Base-by-base conservation (phyloP, 2,797 vertebrate species). In the Parambassis ranga region DNA sequence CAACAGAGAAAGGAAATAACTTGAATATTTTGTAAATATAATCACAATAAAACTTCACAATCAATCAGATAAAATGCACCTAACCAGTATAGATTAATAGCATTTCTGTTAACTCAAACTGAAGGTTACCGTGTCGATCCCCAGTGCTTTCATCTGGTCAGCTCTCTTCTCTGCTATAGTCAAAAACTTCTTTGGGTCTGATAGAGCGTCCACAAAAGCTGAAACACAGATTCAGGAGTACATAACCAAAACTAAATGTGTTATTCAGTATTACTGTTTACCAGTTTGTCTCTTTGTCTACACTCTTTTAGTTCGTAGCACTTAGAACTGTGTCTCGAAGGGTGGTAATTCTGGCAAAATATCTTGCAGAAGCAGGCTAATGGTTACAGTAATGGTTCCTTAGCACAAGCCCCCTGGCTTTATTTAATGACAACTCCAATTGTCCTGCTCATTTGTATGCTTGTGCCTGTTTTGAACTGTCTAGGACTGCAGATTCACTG, bases 141-240 rank as follows among this genome's bases (percentile, higher is more conserved):
- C 97, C 89, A 99, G 92, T 0, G 98, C 98, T 86, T 97, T 96
- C 97, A 99, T 99, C 89, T 99, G 98, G 88, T 99, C 97, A 8
- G 96, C 96, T 88, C 98, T 92, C 88, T 99, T 99, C 84, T 99
- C 98, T n/a, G 95, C 97, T 75, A 99, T 96, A 32, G 98, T 98
- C 67, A 99, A 90, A 90, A 98, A 99, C 88, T 99, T 98, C 94
- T 98, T 99, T 82, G 98, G 98, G 84, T 99, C 98, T 39, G 98
- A 99, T 46, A 99, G 92, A 78, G 98, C 98, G 65, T 99, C 98
- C 79, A 99, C 97, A 20, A 99, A 97, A 46, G 95, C 97, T 99
- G 43, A 60, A 33, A 82, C 9, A 69, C 37, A 77, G 1, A 53
- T 30, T 7, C 10, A 4, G 36, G 10, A 8, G 7, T 26, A 20